Evolutionary conservation across 2,888 invertebrate species (phyloP), one percentile per base, ranked within the genome.

Genomic region (Theretra japonica): DNA sequence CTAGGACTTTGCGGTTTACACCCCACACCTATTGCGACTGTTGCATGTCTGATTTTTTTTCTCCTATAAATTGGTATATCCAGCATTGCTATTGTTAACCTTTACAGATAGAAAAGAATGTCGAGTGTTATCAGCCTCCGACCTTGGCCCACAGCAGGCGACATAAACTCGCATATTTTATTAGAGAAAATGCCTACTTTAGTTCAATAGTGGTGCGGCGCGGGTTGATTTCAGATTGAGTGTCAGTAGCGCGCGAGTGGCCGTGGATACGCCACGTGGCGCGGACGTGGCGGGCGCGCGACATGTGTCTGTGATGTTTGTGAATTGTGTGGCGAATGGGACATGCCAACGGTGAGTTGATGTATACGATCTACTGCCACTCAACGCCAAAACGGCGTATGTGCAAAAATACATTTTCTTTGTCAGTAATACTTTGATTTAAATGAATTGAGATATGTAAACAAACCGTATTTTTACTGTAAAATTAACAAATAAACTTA

Each of bases 131-230:
- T 30, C n/a, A 56, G 69, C 30, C 71, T 57, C 19, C 68, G 57
- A 68, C 71, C 71, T 71, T 71, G 71, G 62, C 65, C 56, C 48
- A 48, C 21, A 48, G 48, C 41, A 23, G 65, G 48, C 41, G 41
- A 65, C 41, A 60, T 23, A 70, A 70, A 71, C 57, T 59, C 41
- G 57, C 65, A 65, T 25, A 65, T 56, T 30, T 68, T 68, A 71
- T 68, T 30, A 53, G 69, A 69, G 59, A 69, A 72, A 59, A 65
- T 68, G 72, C 33, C 69, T 59, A 68, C 41, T 65, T 72, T 69
- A 72, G 72, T 72, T 72, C 72, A 62, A 72, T 72, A 72, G 72
- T 72, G 58, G 62, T 41, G 33, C 68, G 72, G 53, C 69, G 60
- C 72, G 69, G 53, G 69, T 69, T 65, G 65, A 48, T 65, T 65